Evolutionary conservation across 2,113 vertebrate species (phyloP), one percentile per base, ranked within the genome.

Genomic region (Ivindomyrus marchei): DNA sequence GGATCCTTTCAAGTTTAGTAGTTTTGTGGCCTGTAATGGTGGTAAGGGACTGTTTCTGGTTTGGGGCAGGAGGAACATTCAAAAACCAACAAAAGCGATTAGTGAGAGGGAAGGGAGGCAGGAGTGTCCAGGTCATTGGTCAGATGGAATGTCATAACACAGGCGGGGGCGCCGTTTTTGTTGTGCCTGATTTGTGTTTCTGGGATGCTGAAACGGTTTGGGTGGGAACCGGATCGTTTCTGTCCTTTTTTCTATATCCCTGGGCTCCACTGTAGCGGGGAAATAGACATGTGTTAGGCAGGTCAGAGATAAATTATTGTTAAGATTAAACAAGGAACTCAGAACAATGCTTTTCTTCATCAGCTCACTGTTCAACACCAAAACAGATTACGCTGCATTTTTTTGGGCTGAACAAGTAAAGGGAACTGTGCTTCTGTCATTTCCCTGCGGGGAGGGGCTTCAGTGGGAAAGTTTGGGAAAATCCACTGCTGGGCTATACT

Each of bases 341-440:
- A 88, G 93, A 94, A 94, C 94, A 94, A 95, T 94, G 90, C 92
- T 91, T 93, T 93, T 93, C 94, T 92, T 93, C 93, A 94, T 95
- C 94, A 93, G 92, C 92, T 87, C 89, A 83, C 46, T 50, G 87
- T 90, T 84, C 50, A 80, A 89, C 90, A 91, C 88, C 49, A 89
- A 92, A 90, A 93, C 90, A 91, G 92, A 91, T 90, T 92, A 58
- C 90, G 89, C 88, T 91, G 77, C 90, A 70, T 83, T 90, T 90
- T 90, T 17, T 85, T 89, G 74, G 46, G 83, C 89, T 91, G 47
- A 49, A 89, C 88, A 93, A 93, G 93, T 93, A 93, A 93, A 92
- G 42, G 19, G 85, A 52, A 52, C 62, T 56, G 84, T 39, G 50
- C 52, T 89, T 85, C 80, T 53, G 24, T 46, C 31, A 58, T 58